Base-by-base conservation (phyloP, 2,797 vertebrate genomes). In the Siniperca undulata region DNA sequence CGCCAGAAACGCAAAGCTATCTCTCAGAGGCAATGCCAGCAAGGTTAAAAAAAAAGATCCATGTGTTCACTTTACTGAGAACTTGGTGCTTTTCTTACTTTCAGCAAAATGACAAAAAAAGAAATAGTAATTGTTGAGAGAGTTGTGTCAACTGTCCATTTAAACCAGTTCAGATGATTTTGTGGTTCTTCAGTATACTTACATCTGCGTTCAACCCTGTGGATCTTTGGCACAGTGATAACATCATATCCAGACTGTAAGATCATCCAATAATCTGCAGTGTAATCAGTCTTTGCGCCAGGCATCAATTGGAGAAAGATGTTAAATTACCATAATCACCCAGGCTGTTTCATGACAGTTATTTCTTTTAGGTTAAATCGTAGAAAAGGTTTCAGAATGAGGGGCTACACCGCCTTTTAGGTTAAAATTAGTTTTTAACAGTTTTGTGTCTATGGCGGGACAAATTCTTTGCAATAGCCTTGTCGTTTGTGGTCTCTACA, bases 401-500 rank as follows among this genome's bases (percentile, higher is more conserved):
- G n/a, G n/a, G n/a, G n/a, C n/a, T n/a, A n/a, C n/a, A n/a, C n/a
- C n/a, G n/a, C n/a, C 72, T 91, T 70, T 70, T 59, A 72, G 56
- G 66, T 82, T 73, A 17, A 67, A 44, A 67, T 65, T 48, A 17
- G 53, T 67, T 80, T 78, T 24, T 9, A 70, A 60, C 40, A 38
- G 30, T 55, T 36, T n/a, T 36, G 52, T 27, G 44, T 76, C 38
- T 50, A 20, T 36, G 64, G n/a, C 20, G 20, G 42, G 24, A 58
- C 34, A 56, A 6, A 46, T 14, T 80, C 20, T 77, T 42, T 69
- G 2, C 58, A 42, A 70, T 13, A 20, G 5, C 9, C 53, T 27
- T 56, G 66, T 74, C 79, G 40, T 86, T 79, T 87, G 46, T 83
- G 59, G 34, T 77, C 73, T 84, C 69, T 89, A 65, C 95, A 99